Conservation (phyloP, 2,797 vertebrate genomes). For the Dendrocincla fuliginosa region DNA sequence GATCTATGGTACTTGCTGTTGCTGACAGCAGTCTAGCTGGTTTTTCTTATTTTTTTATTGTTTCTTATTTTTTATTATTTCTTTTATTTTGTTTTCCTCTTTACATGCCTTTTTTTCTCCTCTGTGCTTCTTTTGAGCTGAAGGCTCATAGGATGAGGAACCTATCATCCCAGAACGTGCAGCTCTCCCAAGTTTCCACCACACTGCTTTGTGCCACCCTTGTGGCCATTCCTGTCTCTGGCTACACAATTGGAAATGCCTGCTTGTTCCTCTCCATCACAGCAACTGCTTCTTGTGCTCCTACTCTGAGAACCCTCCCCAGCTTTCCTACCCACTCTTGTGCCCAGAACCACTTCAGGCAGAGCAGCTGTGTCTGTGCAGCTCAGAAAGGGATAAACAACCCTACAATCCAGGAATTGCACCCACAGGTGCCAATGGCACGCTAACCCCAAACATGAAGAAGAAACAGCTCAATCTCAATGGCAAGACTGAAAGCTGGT, state of each 20-base stretch:
- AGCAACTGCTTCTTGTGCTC: neutral
- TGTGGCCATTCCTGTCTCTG: neutral
- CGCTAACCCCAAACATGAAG: neutral
- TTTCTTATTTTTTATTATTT: neutral
- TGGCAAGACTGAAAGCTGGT: neutral
- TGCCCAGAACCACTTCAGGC: neutral
- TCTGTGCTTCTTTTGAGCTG: neutral
- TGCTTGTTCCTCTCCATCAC: neutral
- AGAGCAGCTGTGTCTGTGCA: neutral
- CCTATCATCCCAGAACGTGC: neutral
- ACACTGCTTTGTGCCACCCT: rapidly evolving
- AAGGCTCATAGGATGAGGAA: neutral
- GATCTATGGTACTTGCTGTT: neutral
- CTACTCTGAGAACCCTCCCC: neutral
- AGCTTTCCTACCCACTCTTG: neutral
- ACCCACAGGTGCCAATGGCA: rapidly evolving
- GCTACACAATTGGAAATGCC: neutral
- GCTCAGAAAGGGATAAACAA: neutral
- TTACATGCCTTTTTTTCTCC: neutral
- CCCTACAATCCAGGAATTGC: neutral
- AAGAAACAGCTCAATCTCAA: neutral
- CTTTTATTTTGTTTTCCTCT: neutral
- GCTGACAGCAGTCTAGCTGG: neutral
- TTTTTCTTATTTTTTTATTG: too few species aligned
- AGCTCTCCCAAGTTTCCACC: neutral